A percentile compares a stretch with the other conserved stretches of the same genome.
Conservation (phyloP, 2,113 vertebrate genomes). For the Corythornis madagascariensis region DNA sequence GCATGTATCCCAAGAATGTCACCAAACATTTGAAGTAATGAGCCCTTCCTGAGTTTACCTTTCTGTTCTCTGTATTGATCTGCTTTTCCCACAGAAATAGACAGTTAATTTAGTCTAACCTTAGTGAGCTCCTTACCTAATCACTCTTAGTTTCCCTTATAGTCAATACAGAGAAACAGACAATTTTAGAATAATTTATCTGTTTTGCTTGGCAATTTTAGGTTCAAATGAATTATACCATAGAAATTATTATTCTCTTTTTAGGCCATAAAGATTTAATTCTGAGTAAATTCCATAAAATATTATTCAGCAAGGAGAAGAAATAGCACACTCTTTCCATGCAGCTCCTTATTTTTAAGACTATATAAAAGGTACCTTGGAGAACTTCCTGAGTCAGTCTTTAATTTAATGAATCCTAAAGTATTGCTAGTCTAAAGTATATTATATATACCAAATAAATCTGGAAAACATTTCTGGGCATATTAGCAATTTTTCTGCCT, state of each 20-base stretch:
- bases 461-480: neutral
- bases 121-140: neutral
- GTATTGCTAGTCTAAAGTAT: neutral
- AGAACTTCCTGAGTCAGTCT: neutral
- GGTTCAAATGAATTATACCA: neutral
- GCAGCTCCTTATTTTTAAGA: neutral
- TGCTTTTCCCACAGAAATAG: neutral
- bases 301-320: neutral
- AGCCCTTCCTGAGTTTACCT: neutral
- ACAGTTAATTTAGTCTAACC: neutral
- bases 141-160: neutral
- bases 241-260: neutral
- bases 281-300: neutral
- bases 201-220: neutral
- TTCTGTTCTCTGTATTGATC: neutral
- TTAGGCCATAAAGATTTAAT: neutral
- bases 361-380: neutral
- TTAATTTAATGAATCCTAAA: neutral
- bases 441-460: neutral
- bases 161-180: neutral
- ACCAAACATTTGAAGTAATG: neutral
- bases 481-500: neutral
- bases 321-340: neutral
- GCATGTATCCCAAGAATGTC: neutral
- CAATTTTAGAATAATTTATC: neutral